Evolutionary conservation across 92 coral and sea anemone species (phyloP), one percentile per base, ranked within the genome.

Genomic region (Montipora capitata): DNA sequence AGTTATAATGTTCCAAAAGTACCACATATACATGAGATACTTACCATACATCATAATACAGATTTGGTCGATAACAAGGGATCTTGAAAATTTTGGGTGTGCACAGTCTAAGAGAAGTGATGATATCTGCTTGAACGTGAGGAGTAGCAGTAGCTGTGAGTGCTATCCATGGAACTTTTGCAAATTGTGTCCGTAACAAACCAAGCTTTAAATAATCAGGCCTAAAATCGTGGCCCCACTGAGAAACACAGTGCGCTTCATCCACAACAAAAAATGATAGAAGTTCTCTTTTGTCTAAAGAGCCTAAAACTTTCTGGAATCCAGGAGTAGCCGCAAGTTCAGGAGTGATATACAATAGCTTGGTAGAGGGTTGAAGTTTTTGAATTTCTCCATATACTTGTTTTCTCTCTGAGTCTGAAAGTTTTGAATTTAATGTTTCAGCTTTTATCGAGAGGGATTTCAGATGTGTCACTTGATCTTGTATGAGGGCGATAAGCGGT

Each of bases 211-310:
- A 73, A 81, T 94, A 97, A 67, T 96, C 99, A 38, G 98, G 97
- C 45, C 99, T 78, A 85, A 97, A 97, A 48, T 97, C 99, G 80
- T 97, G 99, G 10, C 99, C 99, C 99, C 99, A 97, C 72, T 96
- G 96, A 7, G 98, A 96, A 7, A 97, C 99, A 84, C 99, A 97
- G 69, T 97, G 99, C 2, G 98, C 99, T 61, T 97, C 99, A 56
- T 97, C 99, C 48, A 97, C 96, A 68, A 94, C 94, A 92, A 97
- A 94, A 43, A 67, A 90, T 2, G 98, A 91, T 73, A 97, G 74
- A 58, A 94, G 91, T 74, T 96, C 68, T 62, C 96, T 87, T 58
- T 84, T 91, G 52, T 91, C 61, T 84, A 97, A 77, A 10, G 97
- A 88, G 15, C 72, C 86, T 74, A 96, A 78, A 13, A 92, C 87